Percentiles rank a stretch among this genome's conserved stretches.
phyloP scores from a whole-genome alignment of 2,113 vertebrate genomes.

The Cacatua alba region DNA sequence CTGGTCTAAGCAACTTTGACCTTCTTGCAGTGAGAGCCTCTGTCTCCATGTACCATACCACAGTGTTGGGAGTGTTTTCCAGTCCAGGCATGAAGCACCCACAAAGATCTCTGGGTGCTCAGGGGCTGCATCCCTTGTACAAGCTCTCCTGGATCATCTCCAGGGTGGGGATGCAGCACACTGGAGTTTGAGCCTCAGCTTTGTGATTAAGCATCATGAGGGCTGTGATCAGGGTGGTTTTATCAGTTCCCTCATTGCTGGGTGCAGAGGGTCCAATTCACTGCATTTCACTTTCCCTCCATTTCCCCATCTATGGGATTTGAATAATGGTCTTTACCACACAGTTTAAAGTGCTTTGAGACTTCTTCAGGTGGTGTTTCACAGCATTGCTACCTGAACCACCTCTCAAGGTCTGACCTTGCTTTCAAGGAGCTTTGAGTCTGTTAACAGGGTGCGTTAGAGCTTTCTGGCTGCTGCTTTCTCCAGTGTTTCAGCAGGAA shows the following conservation, averaged over 20 bases:
- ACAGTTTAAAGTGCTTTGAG: not conserved
- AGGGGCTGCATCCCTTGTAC: not conserved
- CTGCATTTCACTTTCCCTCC: not conserved
- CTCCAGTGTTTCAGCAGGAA: not conserved
- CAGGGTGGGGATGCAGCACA: not conserved
- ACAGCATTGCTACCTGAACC: not conserved
- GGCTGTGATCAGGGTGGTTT: rapidly evolving
- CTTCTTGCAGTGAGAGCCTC: not conserved
- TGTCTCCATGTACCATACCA: rapidly evolving
- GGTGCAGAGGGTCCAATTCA: not conserved
- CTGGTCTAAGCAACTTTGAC: not conserved
- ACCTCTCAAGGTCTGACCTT: no score
- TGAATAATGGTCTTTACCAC: not conserved
- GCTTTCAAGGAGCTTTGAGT: not conserved
- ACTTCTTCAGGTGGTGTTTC: not conserved
- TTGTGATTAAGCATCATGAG: not conserved
- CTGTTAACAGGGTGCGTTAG: rapidly evolving
- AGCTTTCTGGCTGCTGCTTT: not conserved
- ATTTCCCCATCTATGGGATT: rapidly evolving
- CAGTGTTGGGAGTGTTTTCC: not conserved
- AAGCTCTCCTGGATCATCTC: not conserved
- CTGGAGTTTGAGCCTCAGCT: not conserved
- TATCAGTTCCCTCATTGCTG: not conserved
- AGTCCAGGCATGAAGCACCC: not conserved
- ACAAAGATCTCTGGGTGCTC: rapidly evolving